Evolutionary conservation across 1,140 invertebrate species (phyloP).

Genomic region (Battus philenor): DNA sequence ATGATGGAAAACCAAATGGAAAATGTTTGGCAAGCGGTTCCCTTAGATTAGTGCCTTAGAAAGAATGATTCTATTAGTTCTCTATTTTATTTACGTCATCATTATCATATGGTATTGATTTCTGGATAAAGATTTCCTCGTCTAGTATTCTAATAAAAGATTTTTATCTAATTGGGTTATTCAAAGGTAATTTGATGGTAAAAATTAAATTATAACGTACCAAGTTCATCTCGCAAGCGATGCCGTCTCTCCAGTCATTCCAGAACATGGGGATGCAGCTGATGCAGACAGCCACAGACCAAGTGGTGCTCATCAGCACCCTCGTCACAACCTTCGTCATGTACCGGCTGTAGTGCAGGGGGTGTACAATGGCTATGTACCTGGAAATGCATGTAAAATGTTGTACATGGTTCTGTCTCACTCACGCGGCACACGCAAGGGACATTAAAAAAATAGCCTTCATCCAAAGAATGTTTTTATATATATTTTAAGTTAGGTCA

Average conservation of each 20-base stretch:
- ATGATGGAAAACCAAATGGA: not conserved
- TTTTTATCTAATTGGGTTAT: no score
- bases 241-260: constrained; percentile 80
- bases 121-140: no score
- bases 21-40: not conserved
- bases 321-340: constrained; percentile 80
- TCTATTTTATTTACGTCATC: not conserved
- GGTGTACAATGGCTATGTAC: constrained; percentile 88
- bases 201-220: constrained; percentile 27
- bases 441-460: no score
- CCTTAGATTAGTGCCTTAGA: not conserved
- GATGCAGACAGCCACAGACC: constrained; percentile 79
- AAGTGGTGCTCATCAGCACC: constrained; percentile 78
- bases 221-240: constrained; percentile 77
- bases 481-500: no score
- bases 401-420: no score
- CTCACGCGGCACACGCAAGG: no score
- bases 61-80: not conserved
- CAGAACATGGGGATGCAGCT: constrained; percentile 82
- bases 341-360: constrained; percentile 83
- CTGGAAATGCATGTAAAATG: constrained; percentile 29
- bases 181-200: not conserved
- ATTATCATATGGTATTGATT: no score
- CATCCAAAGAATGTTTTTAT: no score
- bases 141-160: no score